These are phyloP conservation scores for Coendou prehensilis DNA, from an alignment of 2,797 vertebrate genomes.

Conservation along the genomic window DNA sequence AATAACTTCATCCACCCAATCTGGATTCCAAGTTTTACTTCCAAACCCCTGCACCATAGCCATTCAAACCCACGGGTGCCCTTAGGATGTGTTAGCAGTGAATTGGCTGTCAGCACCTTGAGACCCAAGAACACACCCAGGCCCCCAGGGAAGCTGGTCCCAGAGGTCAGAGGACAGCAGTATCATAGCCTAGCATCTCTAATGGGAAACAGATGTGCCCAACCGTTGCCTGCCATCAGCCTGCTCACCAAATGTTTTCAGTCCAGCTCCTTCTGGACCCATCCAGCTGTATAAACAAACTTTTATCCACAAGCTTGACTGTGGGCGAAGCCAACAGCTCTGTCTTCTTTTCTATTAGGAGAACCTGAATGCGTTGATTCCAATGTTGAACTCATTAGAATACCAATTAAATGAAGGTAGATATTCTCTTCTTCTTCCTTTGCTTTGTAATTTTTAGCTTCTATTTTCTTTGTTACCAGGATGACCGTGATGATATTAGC, in stretches of 20 bases:
- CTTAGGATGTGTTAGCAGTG: conserved; percentile 52
- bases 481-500: conserved; percentile 2
- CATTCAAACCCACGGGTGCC: background rate
- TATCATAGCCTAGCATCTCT: conserved; percentile 45
- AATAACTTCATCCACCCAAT: conserved; percentile 8
- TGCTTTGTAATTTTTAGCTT: conserved; percentile 9
- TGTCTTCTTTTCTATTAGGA: conserved; percentile 63
- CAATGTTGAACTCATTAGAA: conserved; percentile 70
- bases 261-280: conserved; percentile 41
- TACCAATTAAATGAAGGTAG: conserved; percentile 75
- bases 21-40: conserved; percentile 52
- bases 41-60: conserved; percentile 5
- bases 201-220: conserved; percentile 72
- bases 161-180: conserved; percentile 60
- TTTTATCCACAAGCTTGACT: conserved; percentile 64
- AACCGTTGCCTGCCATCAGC: conserved; percentile 50
- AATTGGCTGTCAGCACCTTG: conserved; percentile 73
- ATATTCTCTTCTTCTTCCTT: background rate
- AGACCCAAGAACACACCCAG: conserved; percentile 51
- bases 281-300: conserved; percentile 82
- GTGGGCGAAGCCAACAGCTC: background rate
- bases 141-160: background rate
- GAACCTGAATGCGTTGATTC: conserved; percentile 1
- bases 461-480: conserved; percentile 54
- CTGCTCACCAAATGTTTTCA: conserved; percentile 69